Evolutionary conservation across 2,888 invertebrate genomes (phyloP).

Genomic region (Zootermopsis nevadensis): DNA sequence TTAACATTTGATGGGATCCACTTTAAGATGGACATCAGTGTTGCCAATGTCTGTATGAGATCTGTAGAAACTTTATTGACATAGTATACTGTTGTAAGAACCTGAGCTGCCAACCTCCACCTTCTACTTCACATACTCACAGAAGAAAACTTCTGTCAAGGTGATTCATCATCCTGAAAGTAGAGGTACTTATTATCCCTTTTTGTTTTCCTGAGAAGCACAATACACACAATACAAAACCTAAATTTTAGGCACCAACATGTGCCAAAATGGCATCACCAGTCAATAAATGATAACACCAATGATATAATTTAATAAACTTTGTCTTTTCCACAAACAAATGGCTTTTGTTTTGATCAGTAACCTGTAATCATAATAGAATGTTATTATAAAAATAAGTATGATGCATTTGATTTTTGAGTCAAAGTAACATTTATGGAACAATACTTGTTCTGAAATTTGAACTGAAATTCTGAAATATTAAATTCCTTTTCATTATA

Average conservation of each 20-base stretch:
- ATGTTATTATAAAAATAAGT: not conserved
- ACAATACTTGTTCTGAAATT: not conserved
- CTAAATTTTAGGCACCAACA: not conserved
- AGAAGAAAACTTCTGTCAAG: slow-evolving; percentile 42
- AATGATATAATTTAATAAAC: not conserved
- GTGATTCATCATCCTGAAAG: slow-evolving; percentile 45
- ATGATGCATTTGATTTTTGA: not conserved
- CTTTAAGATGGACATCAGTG: not conserved
- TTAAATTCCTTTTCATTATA: not conserved
- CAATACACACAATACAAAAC: not conserved
- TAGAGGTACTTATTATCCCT: slow-evolving; percentile 28
- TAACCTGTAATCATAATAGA: not conserved
- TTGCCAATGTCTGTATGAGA: slow-evolving; percentile 18
- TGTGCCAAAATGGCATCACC: not conserved
- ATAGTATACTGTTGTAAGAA: slow-evolving; percentile 47
- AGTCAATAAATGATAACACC: not conserved
- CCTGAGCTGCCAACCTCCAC: slow-evolving; percentile 41
- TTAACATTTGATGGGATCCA: not conserved
- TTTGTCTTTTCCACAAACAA: not conserved
- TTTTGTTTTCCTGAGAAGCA: slow-evolving; percentile 12
- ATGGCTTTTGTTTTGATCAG: not conserved
- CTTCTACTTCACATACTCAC: slow-evolving; percentile 34
- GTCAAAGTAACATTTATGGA: not conserved
- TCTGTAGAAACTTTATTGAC: slow-evolving; percentile 37
- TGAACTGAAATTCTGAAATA: not conserved